Evolutionary conservation across 2,888 invertebrate species (phyloP), one percentile per base, ranked within the genome.

Genomic region (Tiphia femorata): DNA sequence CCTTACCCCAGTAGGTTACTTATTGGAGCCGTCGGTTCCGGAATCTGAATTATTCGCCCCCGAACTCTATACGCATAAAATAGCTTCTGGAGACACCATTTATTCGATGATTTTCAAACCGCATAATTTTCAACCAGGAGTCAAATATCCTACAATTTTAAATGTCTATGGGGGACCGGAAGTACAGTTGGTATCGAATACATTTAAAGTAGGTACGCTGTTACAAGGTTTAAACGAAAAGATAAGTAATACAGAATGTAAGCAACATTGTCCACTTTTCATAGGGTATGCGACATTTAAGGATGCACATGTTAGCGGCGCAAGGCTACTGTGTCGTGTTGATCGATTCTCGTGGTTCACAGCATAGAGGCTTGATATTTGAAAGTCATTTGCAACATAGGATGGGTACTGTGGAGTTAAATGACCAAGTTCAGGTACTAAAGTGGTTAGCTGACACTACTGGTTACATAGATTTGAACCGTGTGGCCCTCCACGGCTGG

Each of bases 81-180:
- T 92, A 68, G 85, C 86, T 50, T 89, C 90, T 5, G 93, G 92
- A 4, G 90, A 91, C 71, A 86, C 88, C 12, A 85, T 94, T 52
- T 91, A 93, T 74, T 96, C 97, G 40, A 93, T 97, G 90, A 91
- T 97, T 64, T 97, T 96, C 85, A 92, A 94, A 76, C 95, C 94
- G 1, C 90, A 91, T 77, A 88, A 89, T 79, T 90, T 88, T 73
- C 86, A 88, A 69, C 85, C 86, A 0, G 89, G 88, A 5, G 83
- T 84, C 10, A 90, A 92, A 59, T 96, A 96, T 85, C 98, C 99
- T 0, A 96, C 97, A 12, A 92, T 99, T 58, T 88, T 98, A 44
- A 96, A 97, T 84, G 95, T 99, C 49, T 99, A 99, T 82, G 99
- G 97, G 2, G 99, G 99, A 0, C 99, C 99, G 0, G 97, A 98